Evolutionary conservation across 2,113 vertebrate species (phyloP).

Genomic region (Sciurus niger): DNA sequence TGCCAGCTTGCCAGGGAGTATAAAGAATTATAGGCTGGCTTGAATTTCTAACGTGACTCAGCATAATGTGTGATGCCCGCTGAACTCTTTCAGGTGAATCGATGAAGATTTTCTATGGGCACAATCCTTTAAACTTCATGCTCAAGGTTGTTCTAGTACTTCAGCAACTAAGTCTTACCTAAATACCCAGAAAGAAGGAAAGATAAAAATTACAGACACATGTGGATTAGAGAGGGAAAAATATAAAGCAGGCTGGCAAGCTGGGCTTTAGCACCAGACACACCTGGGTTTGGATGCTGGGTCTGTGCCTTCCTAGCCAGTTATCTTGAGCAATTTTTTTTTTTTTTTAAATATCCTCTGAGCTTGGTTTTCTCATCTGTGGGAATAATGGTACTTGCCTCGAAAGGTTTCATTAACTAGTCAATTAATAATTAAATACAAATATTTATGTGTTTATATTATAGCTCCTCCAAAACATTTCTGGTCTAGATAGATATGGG

Average conservation of each 20-base stretch:
- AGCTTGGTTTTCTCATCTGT: slow-evolving; percentile 2
- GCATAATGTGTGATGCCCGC: not conserved
- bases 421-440: not conserved
- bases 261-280: not conserved
- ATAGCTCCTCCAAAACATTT: not conserved
- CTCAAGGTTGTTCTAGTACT: slow-evolving; percentile 65
- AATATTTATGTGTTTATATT: not conserved
- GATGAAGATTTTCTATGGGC: slow-evolving; percentile 21
- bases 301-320: not conserved
- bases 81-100: slow-evolving; percentile 44
- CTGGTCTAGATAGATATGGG: not conserved
- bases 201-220: not conserved
- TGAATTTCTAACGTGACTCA: slow-evolving; percentile 73
- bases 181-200: not conserved
- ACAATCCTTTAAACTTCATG: slow-evolving; percentile 43
- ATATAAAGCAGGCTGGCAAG: not conserved
- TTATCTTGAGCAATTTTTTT: not conserved
- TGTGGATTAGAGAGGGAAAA: not conserved
- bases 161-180: not conserved
- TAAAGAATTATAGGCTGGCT: slow-evolving; percentile 61
- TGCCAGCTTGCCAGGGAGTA: slow-evolving; percentile 24
- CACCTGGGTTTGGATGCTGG: not conserved
- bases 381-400: not conserved
- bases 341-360: not conserved
- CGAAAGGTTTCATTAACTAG: not conserved